These are phyloP conservation scores for Cremastinae sp. DNA, from an alignment of 2,888 invertebrate genomes.

Conservation along the genomic window DNA sequence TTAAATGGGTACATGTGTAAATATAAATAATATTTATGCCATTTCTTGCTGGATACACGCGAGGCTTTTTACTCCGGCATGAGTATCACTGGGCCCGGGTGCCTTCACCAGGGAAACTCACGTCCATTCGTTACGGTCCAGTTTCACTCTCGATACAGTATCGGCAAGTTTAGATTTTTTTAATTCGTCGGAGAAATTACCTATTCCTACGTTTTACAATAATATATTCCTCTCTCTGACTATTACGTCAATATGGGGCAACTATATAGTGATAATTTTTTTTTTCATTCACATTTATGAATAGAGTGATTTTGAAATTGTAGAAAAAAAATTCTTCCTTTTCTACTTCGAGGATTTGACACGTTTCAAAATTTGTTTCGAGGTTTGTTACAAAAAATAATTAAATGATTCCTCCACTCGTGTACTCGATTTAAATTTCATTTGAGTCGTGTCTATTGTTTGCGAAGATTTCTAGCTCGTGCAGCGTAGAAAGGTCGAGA, in stretches of 20 bases:
- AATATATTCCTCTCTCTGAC: background rate
- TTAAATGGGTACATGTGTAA: constrained; percentile 16
- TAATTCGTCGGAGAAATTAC: constrained; percentile 43
- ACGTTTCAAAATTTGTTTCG: no score
- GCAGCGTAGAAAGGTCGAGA: no score
- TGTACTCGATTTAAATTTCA: no score
- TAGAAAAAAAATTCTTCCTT: no score
- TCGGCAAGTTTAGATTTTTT: constrained; percentile 53
- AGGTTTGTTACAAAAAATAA: no score
- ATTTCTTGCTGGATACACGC: constrained; percentile 3
- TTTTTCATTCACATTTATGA: no score
- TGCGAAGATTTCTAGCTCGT: no score
- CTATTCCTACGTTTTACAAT: constrained; percentile 7
- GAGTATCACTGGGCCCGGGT: constrained; percentile 41
- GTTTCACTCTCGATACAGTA: constrained; percentile 63
- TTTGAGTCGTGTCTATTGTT: no score
- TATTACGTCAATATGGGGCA: background rate
- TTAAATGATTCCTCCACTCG: no score
- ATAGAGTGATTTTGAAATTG: no score
- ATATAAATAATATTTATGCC: constrained; percentile 20
- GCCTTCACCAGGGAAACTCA: constrained; percentile 37
- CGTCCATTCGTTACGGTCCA: constrained; percentile 61
- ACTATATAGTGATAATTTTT: background rate
- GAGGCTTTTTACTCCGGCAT: constrained; percentile 40
- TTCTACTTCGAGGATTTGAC: no score